Percentiles rank a stretch among this genome's conserved stretches.
Conservation (phyloP, 2,797 vertebrate genomes). For the Okamejei kenojei region DNA sequence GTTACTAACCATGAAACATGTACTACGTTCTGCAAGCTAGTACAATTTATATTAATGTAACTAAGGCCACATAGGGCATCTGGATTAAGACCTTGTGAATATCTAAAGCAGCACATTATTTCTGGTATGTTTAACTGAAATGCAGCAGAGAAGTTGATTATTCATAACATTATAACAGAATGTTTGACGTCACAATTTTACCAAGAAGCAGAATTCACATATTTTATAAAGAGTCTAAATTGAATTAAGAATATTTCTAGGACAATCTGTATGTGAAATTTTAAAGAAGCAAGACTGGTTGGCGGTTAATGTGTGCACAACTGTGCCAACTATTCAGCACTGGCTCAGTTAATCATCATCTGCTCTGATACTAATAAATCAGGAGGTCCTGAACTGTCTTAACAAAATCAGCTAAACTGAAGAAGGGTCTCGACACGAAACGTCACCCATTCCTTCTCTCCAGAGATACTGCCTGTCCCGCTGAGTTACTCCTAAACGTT, state of each 20-base stretch:
- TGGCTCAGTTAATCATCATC: neutral
- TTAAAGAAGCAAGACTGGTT: neutral
- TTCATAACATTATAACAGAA: neutral
- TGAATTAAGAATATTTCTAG: neutral
- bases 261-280: no score
- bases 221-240: no score
- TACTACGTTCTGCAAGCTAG: neutral
- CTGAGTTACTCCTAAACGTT: no score
- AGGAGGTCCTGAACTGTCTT: neutral
- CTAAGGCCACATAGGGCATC: neutral
- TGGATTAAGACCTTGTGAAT: neutral
- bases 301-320: neutral
- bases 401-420: no score
- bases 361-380: neutral
- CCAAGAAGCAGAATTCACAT: no score
- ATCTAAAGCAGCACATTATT: neutral
- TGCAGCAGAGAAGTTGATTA: neutral
- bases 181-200: no score
- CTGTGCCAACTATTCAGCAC: neutral
- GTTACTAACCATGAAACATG: neutral
- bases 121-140: neutral
- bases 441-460: no score
- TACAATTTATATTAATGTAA: neutral
- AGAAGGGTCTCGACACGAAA: no score
- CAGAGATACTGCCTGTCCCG: no score